Conservation (phyloP, 2,888 invertebrate genomes). For the Melipona beecheii region DNA sequence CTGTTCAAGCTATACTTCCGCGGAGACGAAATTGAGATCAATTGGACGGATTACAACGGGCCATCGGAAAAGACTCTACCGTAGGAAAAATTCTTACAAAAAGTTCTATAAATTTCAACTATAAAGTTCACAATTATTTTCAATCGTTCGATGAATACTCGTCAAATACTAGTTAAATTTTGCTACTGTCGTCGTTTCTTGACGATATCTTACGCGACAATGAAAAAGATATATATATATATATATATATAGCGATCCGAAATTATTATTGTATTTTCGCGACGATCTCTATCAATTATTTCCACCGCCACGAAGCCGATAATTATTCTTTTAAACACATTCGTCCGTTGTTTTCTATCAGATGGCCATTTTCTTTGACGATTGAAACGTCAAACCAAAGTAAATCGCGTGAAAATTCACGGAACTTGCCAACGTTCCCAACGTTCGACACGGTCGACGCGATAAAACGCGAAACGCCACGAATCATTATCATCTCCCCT, state of each 20-base stretch:
- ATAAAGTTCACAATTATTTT: neutral
- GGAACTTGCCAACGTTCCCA: neutral
- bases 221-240: neutral
- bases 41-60: no score
- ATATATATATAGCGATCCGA: no score
- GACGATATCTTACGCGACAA: no score
- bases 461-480: constrained; percentile 57
- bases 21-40: no score
- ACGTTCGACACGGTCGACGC: constrained; percentile 33
- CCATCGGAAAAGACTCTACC: no score
- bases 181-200: no score
- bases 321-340: neutral
- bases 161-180: neutral
- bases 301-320: neutral
- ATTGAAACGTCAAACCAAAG: neutral
- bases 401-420: constrained; percentile 1
- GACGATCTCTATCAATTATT: neutral
- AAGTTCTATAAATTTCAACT: neutral
- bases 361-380: neutral
- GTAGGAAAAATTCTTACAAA: no score
- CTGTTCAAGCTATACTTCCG: no score
- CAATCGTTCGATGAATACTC: neutral
- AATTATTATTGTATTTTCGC: no score
- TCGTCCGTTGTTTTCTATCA: neutral
- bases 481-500: constrained; percentile 9